phyloP scores from a whole-genome alignment of 1,140 invertebrate genomes.

The Drosophila biarmipes region DNA sequence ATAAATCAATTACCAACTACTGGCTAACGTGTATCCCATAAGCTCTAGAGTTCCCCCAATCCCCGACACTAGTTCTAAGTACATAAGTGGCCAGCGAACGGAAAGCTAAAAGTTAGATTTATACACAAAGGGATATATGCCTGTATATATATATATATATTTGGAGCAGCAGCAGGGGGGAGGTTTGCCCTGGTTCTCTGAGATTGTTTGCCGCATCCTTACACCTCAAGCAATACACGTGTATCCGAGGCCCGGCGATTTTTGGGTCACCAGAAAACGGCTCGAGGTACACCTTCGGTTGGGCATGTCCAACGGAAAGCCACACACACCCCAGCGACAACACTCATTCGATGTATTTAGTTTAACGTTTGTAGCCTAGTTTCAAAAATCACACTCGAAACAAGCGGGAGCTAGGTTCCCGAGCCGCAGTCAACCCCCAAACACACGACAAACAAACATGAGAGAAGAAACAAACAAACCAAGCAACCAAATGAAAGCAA shows the following conservation, averaged over 20 bases:
- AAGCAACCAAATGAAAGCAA: slow-evolving; percentile 63
- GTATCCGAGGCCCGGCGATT: neutral
- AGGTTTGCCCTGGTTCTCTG: slow-evolving; percentile 14
- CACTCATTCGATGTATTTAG: slow-evolving; percentile 40
- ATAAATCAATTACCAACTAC: slow-evolving; percentile 50
- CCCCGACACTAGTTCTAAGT: slow-evolving; percentile 36
- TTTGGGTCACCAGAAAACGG: too few species aligned
- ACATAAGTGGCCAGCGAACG: slow-evolving; percentile 10
- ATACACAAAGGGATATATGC: slow-evolving; percentile 20
- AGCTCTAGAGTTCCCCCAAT: slow-evolving; percentile 33
- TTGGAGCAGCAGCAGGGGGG: neutral
- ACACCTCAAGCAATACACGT: slow-evolving; percentile 25
- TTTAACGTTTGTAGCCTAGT: slow-evolving; percentile 41
- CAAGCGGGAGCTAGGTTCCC: slow-evolving; percentile 6
- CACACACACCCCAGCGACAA: slow-evolving; percentile 11
- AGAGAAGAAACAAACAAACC: slow-evolving; percentile 19
- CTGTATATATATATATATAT: slow-evolving; percentile 9
- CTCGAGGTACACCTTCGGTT: neutral
- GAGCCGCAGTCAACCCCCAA: slow-evolving; percentile 34
- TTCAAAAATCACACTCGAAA: slow-evolving; percentile 13
- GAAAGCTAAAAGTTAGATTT: slow-evolving; percentile 47
- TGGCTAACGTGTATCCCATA: slow-evolving; percentile 26
- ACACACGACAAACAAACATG: slow-evolving; percentile 19
- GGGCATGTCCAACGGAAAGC: neutral
- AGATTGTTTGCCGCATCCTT: slow-evolving; percentile 26